Base-by-base conservation (phyloP, 2,113 vertebrate genomes). In the Trematomus loennbergii region DNA sequence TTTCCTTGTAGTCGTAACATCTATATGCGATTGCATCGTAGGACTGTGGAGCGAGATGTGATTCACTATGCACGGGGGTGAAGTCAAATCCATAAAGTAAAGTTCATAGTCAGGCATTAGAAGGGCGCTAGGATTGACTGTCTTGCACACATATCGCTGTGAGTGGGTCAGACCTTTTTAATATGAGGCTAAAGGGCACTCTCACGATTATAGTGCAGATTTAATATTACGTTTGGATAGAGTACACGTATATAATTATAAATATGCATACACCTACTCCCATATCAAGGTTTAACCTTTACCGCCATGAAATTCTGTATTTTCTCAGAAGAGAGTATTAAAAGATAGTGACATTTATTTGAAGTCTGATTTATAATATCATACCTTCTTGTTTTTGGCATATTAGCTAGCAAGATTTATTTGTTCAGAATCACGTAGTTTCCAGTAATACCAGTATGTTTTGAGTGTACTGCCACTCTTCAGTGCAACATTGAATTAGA, bases 21-120 rank as follows among this genome's bases (percentile, higher is more conserved):
- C 40, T 60, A 50, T 68, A 79, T 86, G 67, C 62, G 76, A 81
- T 84, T 88, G 76, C 55, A 15, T 48, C 46, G 55, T 15, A 46
- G 65, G 58, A 5, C 36, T 50, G 29, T 50, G 6, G 48, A 63
- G 48, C 3, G n/a, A 78, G 45, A 20, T 10, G 4, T 50, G 54
- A 57, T 75, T 79, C 43, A 9, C 50, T 50, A n/a, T 65, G 58
- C 64, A 61, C 48, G 20, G 45, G n/a, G 50, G 65, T 78, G 36
- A 83, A 78, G 76, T 86, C 79, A 72, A 82, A 79, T 62, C 68
- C 63, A 61, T 79, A 83, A 88, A 75, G 70, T 86, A 82, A 89
- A 87, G 82, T 87, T 88, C 76, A 90, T 57, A 29, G 36, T 54
- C 54, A 75, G 70, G 82, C 72, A 70, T 77, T 60, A 78, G 36